A percentile compares a stretch with the other conserved stretches of the same genome.
These are phyloP conservation scores for Protosalanx chinensis DNA, from an alignment of 2,797 vertebrate genomes.

Conservation along the genomic window DNA sequence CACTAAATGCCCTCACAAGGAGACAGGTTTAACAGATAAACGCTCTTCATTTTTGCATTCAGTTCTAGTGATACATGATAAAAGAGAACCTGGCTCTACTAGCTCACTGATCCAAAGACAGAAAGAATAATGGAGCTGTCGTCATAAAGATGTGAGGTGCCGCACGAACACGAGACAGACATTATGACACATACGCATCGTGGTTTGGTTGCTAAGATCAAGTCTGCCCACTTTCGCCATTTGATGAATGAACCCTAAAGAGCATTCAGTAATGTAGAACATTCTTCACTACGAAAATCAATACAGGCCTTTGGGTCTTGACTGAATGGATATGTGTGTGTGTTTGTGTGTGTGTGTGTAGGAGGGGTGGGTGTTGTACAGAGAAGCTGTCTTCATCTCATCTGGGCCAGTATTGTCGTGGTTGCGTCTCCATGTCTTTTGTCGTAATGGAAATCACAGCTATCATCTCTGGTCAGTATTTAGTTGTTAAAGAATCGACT, in stretches of 20 bases:
- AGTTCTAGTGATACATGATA: no score
- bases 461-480: not conserved
- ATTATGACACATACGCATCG: not conserved
- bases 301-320: not conserved
- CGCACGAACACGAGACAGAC: not conserved
- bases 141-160: not conserved
- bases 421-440: not conserved
- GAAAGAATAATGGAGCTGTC: no score
- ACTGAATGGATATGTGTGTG: constrained; percentile 3
- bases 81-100: no score
- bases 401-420: not conserved
- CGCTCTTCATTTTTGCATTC: no score
- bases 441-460: not conserved
- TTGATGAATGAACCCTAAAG: not conserved
- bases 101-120: no score
- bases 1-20: not conserved
- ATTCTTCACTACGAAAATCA: not conserved
- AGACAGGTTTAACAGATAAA: no score
- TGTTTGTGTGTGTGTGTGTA: not conserved
- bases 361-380: no score
- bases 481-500: not conserved
- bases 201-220: not conserved
- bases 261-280: not conserved
- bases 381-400: not conserved
- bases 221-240: no score